These are phyloP conservation scores for Lichenostomus cassidix DNA, from an alignment of 2,113 vertebrate species.

Conservation along the genomic window DNA sequence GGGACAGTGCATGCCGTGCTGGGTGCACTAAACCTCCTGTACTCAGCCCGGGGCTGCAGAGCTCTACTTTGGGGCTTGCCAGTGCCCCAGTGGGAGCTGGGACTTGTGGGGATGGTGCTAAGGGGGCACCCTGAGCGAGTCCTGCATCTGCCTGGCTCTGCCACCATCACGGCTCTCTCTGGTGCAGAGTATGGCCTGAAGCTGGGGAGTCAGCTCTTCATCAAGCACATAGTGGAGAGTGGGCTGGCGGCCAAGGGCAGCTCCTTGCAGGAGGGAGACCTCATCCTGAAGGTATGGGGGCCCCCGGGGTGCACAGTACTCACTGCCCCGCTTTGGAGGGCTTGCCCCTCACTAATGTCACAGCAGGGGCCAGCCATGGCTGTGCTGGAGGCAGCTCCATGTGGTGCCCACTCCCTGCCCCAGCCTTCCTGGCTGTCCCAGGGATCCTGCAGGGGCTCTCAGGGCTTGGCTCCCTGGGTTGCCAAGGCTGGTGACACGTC, in stretches of 20 bases:
- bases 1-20: not conserved
- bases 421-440: fast-evolving
- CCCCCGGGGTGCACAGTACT: fast-evolving
- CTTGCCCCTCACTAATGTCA: not conserved
- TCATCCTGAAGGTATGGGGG: constrained; percentile 87
- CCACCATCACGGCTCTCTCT: not conserved
- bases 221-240: constrained; percentile 91
- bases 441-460: fast-evolving
- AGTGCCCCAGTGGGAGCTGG: not conserved
- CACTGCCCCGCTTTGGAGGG: too few relatives aligned
- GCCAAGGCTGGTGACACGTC: not conserved
- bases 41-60: not conserved
- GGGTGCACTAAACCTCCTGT: not conserved
- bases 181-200: constrained; percentile 92
- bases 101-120: fast-evolving
- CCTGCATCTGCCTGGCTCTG: not conserved
- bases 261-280: constrained; percentile 90
- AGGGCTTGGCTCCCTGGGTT: fast-evolving
- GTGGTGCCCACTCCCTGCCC: not conserved
- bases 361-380: fast-evolving
- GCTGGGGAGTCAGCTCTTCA: constrained; percentile 96
- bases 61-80: not conserved
- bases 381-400: not conserved
- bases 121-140: not conserved
- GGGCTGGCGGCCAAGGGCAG: constrained; percentile 84